Evolutionary conservation across 2,113 vertebrate genomes (phyloP).

Genomic region (Neogobius melanostomus): DNA sequence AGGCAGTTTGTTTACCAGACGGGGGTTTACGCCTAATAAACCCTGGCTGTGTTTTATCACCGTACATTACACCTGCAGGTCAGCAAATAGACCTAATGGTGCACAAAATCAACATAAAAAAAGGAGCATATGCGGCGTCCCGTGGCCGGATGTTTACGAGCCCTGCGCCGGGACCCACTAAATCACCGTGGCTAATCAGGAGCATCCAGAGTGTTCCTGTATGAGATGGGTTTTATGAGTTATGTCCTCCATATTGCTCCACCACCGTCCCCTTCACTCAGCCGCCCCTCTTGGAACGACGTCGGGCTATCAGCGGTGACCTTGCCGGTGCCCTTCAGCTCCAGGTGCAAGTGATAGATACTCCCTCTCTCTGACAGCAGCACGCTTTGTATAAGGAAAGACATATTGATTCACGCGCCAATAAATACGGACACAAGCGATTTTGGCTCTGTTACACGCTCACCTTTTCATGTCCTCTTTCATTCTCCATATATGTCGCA

Average conservation of each 20-base stretch:
- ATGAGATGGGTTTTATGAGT: constrained; percentile 72
- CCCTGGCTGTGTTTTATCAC: constrained; percentile 49
- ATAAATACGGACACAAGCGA: constrained; percentile 79
- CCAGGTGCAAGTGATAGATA: constrained; percentile 79
- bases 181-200: constrained; percentile 76
- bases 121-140: constrained; percentile 63
- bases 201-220: constrained; percentile 62
- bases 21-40: constrained; percentile 58
- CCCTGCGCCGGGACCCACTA: constrained; percentile 52
- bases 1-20: constrained; percentile 41
- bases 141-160: constrained; percentile 68
- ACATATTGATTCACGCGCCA: constrained; percentile 78
- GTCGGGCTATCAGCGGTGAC: constrained; percentile 66
- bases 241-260: constrained; percentile 65
- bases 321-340: constrained; percentile 64
- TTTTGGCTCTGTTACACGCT: constrained; percentile 53
- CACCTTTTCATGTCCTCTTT: constrained; percentile 6
- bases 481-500: constrained; percentile 71
- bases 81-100: constrained; percentile 72
- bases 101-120: constrained; percentile 73
- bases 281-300: constrained; percentile 42
- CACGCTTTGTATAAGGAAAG: constrained; percentile 72
- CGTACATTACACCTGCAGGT: constrained; percentile 58
- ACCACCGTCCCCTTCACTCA: constrained; percentile 66
- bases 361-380: constrained; percentile 58